These are phyloP conservation scores for Mohoua ochrocephala DNA, from an alignment of 2,113 vertebrate species.

Conservation along the genomic window DNA sequence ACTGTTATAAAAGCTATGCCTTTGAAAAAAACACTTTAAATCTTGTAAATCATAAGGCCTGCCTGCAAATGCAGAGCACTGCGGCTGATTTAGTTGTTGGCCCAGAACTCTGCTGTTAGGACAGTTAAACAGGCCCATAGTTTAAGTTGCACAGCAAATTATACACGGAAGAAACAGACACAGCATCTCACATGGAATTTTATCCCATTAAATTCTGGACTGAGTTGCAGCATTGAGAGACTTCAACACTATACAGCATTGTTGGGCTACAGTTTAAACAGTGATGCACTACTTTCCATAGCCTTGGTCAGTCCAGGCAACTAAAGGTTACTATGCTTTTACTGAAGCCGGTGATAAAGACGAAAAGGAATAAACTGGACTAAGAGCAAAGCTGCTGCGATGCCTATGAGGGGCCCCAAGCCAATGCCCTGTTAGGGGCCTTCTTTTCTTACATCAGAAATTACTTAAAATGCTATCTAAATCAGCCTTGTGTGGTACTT, in stretches of 20 bases:
- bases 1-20: conserved; percentile 6
- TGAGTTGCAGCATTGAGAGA: not conserved
- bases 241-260: not conserved
- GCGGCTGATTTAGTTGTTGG: conserved; percentile 57
- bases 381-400: not conserved
- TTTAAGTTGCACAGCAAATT: conserved; percentile 65
- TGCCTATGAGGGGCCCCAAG: not conserved
- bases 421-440: not conserved
- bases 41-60: conserved; percentile 68
- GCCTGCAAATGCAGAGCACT: conserved; percentile 41
- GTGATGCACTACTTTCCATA: not conserved
- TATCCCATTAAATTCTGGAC: not conserved
- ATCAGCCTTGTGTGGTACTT: not conserved
- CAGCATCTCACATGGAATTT: not conserved
- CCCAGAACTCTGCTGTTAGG: conserved; percentile 61
- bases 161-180: conserved; percentile 35
- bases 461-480: not conserved
- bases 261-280: not conserved
- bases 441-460: not conserved
- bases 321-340: not conserved
- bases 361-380: not conserved
- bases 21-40: conserved; percentile 53
- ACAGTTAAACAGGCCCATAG: conserved; percentile 62
- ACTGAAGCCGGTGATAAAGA: not conserved
- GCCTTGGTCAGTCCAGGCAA: not conserved